Evolutionary conservation across 2,797 vertebrate species (phyloP).

Genomic region (Clarias fuscus): DNA sequence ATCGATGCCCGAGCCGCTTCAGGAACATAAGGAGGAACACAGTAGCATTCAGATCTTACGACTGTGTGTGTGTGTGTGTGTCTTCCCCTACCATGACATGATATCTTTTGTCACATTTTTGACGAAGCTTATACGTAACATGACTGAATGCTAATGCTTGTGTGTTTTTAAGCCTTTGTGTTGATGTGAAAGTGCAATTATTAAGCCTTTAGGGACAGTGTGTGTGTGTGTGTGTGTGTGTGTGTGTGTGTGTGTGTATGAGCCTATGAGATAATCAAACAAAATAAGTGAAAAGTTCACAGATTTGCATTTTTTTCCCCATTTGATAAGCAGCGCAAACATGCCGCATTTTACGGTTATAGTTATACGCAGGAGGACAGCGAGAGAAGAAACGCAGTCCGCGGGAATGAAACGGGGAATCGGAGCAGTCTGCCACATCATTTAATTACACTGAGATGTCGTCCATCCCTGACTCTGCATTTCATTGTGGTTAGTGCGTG

Average conservation of each 20-base stretch:
- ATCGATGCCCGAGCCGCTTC: too few relatives aligned
- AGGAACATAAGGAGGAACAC: too few relatives aligned
- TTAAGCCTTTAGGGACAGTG: slow-evolving; percentile 7
- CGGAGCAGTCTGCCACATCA: slow-evolving; percentile 24
- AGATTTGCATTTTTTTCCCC: background rate
- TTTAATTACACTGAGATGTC: slow-evolving; percentile 50
- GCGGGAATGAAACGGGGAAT: background rate
- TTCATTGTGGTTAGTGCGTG: slow-evolving; percentile 44
- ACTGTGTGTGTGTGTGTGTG: too few relatives aligned
- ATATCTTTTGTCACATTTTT: background rate
- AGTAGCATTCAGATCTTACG: too few relatives aligned
- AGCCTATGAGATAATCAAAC: background rate
- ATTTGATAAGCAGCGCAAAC: background rate
- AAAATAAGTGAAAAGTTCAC: slow-evolving; percentile 22
- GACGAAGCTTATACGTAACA: too few relatives aligned
- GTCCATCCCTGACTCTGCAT: slow-evolving; percentile 44
- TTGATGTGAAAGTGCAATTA: slow-evolving; percentile 12
- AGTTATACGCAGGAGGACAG: background rate
- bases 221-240: background rate
- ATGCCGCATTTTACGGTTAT: background rate
- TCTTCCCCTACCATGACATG: background rate
- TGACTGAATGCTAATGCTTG: background rate
- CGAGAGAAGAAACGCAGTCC: slow-evolving; percentile 2
- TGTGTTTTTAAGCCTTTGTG: background rate
- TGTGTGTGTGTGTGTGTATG: background rate